Base-by-base conservation (phyloP, 2,797 vertebrate species). In the Cyprinella venusta region DNA sequence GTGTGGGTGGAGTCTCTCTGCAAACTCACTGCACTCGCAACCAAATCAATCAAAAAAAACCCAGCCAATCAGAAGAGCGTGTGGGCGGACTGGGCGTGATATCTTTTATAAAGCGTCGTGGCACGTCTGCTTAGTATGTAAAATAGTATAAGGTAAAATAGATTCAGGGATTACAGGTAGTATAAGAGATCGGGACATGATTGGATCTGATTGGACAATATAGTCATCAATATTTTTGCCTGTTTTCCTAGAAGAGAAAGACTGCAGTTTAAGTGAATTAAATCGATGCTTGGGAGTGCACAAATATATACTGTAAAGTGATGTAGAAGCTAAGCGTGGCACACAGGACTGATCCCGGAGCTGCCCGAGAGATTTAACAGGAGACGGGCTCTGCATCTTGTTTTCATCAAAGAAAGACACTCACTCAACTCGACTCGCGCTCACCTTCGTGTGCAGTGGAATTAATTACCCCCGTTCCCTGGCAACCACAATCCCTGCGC, bases 401-500 rank as follows among this genome's bases (percentile, higher is more conserved):
- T 82, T 56, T 77, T 85, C 81, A 83, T 88, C 83, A 80, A 79
- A 83, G 81, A 52, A 16, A 78, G 82, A 63, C 67, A 77, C 82
- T 74, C 70, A 74, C 76, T 50, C 80, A 81, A 86, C 83, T 81
- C 86, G 13, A 26, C 56, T 80, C 42, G n/a, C n/a, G 15, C 76
- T 82, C 84, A 88, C 87, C 83, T 87, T 87, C 69, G 65, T 65
- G 75, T 86, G 70, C 75, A 69, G 76, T 67, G 63, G 87, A 90
- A 91, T 91, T 89, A 87, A 88, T 87, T 90, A 85, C 83, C 78
- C 54, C 9, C 54, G 79, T 91, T 82, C 84, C 90, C 86, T 88
- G 83, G 87, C 86, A 91, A 90, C 87, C 79, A 16, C 80, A 76
- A 88, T 86, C 87, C 80, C 45, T 21, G 65, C 48, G 68, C 79